A percentile compares a stretch with the other conserved stretches of the same genome.
These are phyloP conservation scores for Manacus vitellinus DNA, from an alignment of 2,113 vertebrate species.

Conservation along the genomic window DNA sequence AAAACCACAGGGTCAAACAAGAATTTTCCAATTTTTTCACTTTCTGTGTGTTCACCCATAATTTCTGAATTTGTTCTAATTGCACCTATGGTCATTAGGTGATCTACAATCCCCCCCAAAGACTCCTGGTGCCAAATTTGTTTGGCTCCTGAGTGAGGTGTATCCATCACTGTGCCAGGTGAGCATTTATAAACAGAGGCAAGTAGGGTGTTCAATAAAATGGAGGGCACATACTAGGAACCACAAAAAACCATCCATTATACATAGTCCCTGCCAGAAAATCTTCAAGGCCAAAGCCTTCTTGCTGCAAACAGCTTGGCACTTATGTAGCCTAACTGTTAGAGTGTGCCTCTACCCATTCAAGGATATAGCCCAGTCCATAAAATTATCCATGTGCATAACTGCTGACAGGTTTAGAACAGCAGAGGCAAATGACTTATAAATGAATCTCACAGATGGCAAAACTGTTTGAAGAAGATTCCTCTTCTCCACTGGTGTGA, in stretches of 20 bases:
- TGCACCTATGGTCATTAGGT: neutral
- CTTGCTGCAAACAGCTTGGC: neutral
- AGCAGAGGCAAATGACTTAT: slow-evolving; percentile 43
- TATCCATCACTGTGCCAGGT: neutral
- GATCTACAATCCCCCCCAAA: neutral
- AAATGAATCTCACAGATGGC: slow-evolving; percentile 43
- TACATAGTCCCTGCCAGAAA: neutral
- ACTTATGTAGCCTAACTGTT: neutral
- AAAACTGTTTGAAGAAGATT: neutral
- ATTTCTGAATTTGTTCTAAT: neutral
- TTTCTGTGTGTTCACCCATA: neutral
- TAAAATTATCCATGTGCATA: slow-evolving; percentile 37
- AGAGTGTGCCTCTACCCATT: neutral
- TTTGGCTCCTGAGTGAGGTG: neutral
- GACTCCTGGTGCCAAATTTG: neutral
- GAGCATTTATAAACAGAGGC: neutral
- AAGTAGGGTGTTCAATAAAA: neutral
- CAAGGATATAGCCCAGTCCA: slow-evolving; percentile 4
- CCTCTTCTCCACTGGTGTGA: neutral
- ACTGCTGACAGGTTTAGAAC: slow-evolving; percentile 20
- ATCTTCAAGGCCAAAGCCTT: neutral
- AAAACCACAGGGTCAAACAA: neutral
- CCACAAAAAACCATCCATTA: neutral
- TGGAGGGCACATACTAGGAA: neutral
- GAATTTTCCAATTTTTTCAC: neutral